These are phyloP conservation scores for Channa maculata DNA, from an alignment of 2,113 vertebrate species.

Conservation along the genomic window DNA sequence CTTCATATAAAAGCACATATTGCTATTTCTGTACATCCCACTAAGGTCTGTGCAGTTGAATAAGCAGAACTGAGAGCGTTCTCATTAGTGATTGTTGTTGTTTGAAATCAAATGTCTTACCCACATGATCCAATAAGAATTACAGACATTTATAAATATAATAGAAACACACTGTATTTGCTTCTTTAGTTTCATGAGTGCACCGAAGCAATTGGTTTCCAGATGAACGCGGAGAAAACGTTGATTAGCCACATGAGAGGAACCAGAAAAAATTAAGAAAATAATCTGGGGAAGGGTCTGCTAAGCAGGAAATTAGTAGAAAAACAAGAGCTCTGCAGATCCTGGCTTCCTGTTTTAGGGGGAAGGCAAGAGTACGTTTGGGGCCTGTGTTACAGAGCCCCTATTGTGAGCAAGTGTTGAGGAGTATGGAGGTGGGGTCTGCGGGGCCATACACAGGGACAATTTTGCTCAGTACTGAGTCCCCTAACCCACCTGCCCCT, in stretches of 20 bases:
- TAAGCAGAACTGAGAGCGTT: slow-evolving; percentile 12
- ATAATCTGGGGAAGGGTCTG: slow-evolving; percentile 82
- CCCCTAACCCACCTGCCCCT: slow-evolving; percentile 76
- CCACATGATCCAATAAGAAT: too few species aligned
- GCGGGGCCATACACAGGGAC: slow-evolving; percentile 72
- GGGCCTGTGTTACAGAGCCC: slow-evolving; percentile 83
- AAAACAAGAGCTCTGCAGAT: slow-evolving; percentile 84
- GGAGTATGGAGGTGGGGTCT: slow-evolving; percentile 75
- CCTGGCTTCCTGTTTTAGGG: slow-evolving; percentile 86
- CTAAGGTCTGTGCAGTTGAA: slow-evolving; percentile 30
- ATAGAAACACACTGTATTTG: neutral
- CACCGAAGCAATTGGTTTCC: slow-evolving; percentile 34
- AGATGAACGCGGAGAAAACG: slow-evolving; percentile 44
- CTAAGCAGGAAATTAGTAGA: slow-evolving; percentile 87
- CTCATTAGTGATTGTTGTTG: slow-evolving; percentile 3
- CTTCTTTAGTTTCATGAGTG: slow-evolving; percentile 3
- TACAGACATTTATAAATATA: neutral
- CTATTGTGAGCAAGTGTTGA: slow-evolving; percentile 85
- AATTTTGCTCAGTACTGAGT: slow-evolving; percentile 70
- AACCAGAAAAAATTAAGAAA: slow-evolving; percentile 79
- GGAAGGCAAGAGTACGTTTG: slow-evolving; percentile 76
- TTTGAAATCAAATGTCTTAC: slow-evolving; percentile 13
- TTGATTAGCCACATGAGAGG: slow-evolving; percentile 71
- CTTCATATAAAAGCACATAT: slow-evolving; percentile 65
- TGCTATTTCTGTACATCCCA: slow-evolving; percentile 63